A percentile compares a stretch with the other conserved stretches of the same genome.
These are phyloP conservation scores for Toxotes chatareus DNA, from an alignment of 2,113 vertebrate species.

Conservation along the genomic window DNA sequence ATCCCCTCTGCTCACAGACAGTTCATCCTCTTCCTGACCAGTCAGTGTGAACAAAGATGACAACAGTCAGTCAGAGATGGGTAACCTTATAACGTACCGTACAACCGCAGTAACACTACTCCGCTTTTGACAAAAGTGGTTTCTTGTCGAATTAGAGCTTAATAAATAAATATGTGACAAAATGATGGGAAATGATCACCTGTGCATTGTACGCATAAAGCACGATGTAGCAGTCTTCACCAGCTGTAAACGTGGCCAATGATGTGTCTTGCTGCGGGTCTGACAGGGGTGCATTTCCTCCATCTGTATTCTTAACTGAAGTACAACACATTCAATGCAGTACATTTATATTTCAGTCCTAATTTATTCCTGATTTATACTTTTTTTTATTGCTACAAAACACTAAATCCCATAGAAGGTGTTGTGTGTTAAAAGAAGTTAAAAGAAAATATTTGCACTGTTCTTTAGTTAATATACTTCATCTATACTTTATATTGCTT, in stretches of 20 bases:
- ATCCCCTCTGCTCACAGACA: constrained; percentile 89
- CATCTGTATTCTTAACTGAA: constrained; percentile 50
- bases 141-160: not conserved
- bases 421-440: too few species aligned
- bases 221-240: constrained; percentile 64
- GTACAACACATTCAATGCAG: not conserved
- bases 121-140: not conserved
- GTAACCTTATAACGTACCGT: not conserved
- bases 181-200: constrained; percentile 51
- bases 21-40: constrained; percentile 89
- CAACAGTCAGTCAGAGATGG: not conserved
- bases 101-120: not conserved
- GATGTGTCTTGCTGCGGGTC: constrained; percentile 43
- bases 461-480: not conserved
- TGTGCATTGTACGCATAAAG: constrained; percentile 70
- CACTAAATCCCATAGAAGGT: not conserved
- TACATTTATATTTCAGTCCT: not conserved
- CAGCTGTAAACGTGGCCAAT: not conserved
- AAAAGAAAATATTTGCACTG: too few species aligned
- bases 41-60: constrained; percentile 35
- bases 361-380: not conserved
- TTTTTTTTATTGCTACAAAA: not conserved
- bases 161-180: not conserved
- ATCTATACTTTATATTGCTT: too few species aligned
- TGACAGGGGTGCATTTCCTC: constrained; percentile 74